Conservation (phyloP, 2,888 invertebrate species). For the Tenodera sinensis region DNA sequence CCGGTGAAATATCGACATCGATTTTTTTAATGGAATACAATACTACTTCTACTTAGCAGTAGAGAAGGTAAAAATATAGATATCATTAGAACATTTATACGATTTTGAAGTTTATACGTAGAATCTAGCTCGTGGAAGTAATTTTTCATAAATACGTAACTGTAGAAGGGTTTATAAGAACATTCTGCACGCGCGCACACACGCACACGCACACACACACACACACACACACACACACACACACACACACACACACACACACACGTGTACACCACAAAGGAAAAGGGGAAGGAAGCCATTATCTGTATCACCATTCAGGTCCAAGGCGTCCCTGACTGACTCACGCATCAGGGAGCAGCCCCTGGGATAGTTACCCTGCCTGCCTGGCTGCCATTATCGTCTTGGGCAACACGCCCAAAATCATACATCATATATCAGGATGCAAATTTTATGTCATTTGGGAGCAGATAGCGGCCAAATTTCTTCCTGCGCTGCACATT, state of each 20-base stretch:
- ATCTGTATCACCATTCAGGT: background rate
- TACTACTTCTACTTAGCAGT: no score
- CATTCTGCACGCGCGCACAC: background rate
- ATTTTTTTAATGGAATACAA: no score
- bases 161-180: background rate
- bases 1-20: no score
- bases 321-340: background rate
- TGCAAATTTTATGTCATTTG: background rate
- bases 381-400: background rate
- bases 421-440: background rate
- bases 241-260: no score
- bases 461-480: background rate
- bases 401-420: background rate
- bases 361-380: no score
- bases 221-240: no score
- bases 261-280: background rate
- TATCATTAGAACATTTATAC: no score
- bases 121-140: no score
- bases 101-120: no score
- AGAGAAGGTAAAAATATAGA: no score
- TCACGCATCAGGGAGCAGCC: background rate
- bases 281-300: background rate
- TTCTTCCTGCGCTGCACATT: background rate
- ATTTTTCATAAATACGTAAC: no score
- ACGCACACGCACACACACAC: no score